These are phyloP conservation scores for Artemia sp. DNA, from an alignment of 2,888 invertebrate genomes.

Conservation along the genomic window DNA sequence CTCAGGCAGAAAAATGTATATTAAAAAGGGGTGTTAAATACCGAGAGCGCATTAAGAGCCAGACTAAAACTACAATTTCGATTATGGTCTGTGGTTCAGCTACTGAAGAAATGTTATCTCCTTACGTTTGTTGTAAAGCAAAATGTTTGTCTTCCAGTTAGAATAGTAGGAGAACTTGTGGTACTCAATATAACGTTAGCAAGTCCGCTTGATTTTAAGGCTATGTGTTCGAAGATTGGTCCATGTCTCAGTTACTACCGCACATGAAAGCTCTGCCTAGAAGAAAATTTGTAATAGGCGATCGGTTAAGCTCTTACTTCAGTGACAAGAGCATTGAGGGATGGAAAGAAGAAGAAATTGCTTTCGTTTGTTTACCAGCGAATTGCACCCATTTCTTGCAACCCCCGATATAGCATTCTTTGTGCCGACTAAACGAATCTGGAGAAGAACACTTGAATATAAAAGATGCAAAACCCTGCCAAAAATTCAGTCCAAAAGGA, in stretches of 20 bases:
- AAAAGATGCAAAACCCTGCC: too few species aligned
- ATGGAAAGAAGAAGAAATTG: constrained; percentile 30
- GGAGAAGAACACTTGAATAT: too few species aligned
- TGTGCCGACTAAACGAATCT: too few species aligned
- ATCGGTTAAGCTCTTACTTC: constrained; percentile 27
- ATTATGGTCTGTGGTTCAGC: constrained; percentile 33
- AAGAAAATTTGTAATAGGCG: too few species aligned
- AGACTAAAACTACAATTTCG: constrained; percentile 29
- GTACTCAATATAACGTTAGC: constrained; percentile 30
- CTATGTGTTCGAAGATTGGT: constrained; percentile 29
- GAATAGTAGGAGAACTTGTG: constrained; percentile 18
- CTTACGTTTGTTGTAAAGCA: constrained; percentile 33
- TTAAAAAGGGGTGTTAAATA: constrained; percentile 30
- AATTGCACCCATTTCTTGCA: too few species aligned
- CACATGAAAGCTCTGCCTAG: too few species aligned
- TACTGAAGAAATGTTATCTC: constrained; percentile 30
- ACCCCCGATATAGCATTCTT: too few species aligned
- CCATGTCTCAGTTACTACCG: constrained; percentile 22
- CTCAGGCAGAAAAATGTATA: constrained; percentile 28
- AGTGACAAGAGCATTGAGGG: constrained; percentile 27
- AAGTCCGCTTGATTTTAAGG: constrained; percentile 30
- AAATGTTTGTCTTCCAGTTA: too few species aligned
- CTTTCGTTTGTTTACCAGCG: constrained; percentile 29
- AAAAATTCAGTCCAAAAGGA: too few species aligned
- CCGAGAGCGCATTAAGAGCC: constrained; percentile 30